A percentile compares a stretch with the other conserved stretches of the same genome.
phyloP scores from a whole-genome alignment of 35 echinoderm and acorn worm genomes.

The Lytechinus pictus region DNA sequence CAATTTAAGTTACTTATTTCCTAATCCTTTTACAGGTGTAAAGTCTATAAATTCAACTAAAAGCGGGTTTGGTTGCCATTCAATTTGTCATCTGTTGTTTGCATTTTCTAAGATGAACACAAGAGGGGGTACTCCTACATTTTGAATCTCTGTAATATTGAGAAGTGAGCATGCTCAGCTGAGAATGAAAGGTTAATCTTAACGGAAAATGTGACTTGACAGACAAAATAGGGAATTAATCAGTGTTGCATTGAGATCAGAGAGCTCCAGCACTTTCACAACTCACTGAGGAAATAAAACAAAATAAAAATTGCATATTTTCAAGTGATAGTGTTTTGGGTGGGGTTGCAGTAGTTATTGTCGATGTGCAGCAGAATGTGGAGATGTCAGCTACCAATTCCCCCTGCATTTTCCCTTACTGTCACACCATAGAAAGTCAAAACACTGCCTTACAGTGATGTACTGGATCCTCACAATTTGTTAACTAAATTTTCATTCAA shows the following conservation, averaged over 20 bases:
- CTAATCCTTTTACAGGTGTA: neutral
- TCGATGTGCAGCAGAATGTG: neutral
- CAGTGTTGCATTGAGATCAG: too few relatives aligned
- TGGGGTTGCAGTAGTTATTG: neutral
- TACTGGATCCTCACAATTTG: too few relatives aligned
- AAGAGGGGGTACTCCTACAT: slow-evolving; percentile 15
- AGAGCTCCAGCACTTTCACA: too few relatives aligned
- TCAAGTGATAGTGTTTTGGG: neutral
- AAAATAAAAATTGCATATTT: too few relatives aligned
- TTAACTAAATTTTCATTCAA: too few relatives aligned
- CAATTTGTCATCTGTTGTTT: neutral
- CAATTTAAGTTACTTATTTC: neutral
- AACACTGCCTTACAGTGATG: too few relatives aligned
- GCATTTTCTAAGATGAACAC: neutral
- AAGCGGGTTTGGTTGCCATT: neutral
- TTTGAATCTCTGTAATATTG: neutral
- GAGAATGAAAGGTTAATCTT: neutral
- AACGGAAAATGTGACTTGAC: too few relatives aligned
- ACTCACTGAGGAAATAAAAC: too few relatives aligned
- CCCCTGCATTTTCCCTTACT: too few relatives aligned
- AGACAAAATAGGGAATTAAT: too few relatives aligned
- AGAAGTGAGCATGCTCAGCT: neutral
- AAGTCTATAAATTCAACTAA: neutral
- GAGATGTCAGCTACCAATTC: too few relatives aligned
- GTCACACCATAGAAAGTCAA: too few relatives aligned